These are phyloP conservation scores for Bubo bubo DNA, from an alignment of 2,113 vertebrate genomes.

Conservation along the genomic window DNA sequence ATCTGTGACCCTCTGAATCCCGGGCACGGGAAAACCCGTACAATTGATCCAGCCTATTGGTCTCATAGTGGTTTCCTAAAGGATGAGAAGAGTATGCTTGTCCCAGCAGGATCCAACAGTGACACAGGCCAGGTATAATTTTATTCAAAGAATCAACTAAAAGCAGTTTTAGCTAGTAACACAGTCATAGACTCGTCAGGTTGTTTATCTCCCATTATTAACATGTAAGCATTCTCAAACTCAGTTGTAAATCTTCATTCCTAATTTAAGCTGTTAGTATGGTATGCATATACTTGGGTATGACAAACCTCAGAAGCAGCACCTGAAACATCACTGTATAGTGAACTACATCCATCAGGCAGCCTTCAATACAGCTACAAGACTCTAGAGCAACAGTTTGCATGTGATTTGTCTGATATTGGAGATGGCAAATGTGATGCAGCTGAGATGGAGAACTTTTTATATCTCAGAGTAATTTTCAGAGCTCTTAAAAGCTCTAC, in stretches of 20 bases:
- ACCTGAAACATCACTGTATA: slow-evolving; percentile 56
- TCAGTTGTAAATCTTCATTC: neutral
- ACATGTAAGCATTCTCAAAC: neutral
- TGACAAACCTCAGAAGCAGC: slow-evolving; percentile 46
- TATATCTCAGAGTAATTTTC: slow-evolving; percentile 77
- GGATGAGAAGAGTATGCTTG: slow-evolving; percentile 67
- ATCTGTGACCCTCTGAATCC: slow-evolving; percentile 75
- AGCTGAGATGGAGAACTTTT: slow-evolving; percentile 73
- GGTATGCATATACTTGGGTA: too few species aligned
- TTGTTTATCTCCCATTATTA: neutral
- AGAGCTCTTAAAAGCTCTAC: too few species aligned
- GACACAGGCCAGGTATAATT: slow-evolving; percentile 82
- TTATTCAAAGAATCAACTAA: neutral
- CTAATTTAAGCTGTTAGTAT: neutral
- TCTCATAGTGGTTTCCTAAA: slow-evolving; percentile 78
- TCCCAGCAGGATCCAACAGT: slow-evolving; percentile 73
- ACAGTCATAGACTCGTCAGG: neutral
- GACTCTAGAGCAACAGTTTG: slow-evolving; percentile 73
- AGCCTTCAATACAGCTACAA: slow-evolving; percentile 76
- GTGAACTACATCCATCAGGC: slow-evolving; percentile 76
- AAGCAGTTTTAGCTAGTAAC: neutral
- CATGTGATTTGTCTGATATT: slow-evolving; percentile 59
- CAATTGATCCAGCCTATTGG: slow-evolving; percentile 81
- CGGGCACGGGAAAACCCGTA: slow-evolving; percentile 74
- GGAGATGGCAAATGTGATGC: slow-evolving; percentile 68